phyloP scores from a whole-genome alignment of 2,797 vertebrate species.

The Macroramphosus scolopax region DNA sequence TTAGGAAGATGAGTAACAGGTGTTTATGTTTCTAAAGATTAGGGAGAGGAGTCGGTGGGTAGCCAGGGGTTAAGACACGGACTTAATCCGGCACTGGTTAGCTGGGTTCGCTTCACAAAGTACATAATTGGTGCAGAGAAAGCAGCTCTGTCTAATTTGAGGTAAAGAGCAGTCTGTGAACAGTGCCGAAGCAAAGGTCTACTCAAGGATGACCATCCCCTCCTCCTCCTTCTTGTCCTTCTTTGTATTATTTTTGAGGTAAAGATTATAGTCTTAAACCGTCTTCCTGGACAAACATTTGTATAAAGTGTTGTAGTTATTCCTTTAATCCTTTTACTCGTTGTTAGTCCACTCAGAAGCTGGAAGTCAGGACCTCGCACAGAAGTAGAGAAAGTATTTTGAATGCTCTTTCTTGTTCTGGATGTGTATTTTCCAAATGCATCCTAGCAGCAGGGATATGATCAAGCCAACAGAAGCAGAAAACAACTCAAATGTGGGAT shows the following conservation, averaged over 20 bases:
- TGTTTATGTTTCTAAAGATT: constrained; percentile 42
- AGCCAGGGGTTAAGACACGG: constrained; percentile 61
- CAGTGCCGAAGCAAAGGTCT: constrained; percentile 55
- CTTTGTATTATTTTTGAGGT: constrained; percentile 57
- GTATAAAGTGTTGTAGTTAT: constrained; percentile 49
- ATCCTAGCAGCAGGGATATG: constrained; percentile 67
- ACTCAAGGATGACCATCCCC: constrained; percentile 39
- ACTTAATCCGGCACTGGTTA: constrained; percentile 52
- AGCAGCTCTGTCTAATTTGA: constrained; percentile 73
- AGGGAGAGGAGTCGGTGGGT: constrained; percentile 33
- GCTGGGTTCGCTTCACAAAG: constrained; percentile 50
- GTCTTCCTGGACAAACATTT: constrained; percentile 53
- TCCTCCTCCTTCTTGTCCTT: constrained; percentile 27
- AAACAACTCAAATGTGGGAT: constrained; percentile 20
- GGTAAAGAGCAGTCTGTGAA: constrained; percentile 69
- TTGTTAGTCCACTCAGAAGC: constrained; percentile 36
- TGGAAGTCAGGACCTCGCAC: constrained; percentile 81
- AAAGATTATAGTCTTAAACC: constrained; percentile 59
- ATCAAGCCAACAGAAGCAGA: constrained; percentile 46
- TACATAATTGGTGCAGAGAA: constrained; percentile 53
- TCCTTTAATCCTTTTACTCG: constrained; percentile 24
- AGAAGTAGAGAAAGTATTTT: constrained; percentile 63
- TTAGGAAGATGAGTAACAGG: constrained; percentile 61
- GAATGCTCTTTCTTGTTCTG: constrained; percentile 73
- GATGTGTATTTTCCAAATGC: constrained; percentile 52